Percentiles rank a stretch among this genome's conserved stretches.
Conservation (phyloP, 2,888 invertebrate species). For the Macrophya annulata region DNA sequence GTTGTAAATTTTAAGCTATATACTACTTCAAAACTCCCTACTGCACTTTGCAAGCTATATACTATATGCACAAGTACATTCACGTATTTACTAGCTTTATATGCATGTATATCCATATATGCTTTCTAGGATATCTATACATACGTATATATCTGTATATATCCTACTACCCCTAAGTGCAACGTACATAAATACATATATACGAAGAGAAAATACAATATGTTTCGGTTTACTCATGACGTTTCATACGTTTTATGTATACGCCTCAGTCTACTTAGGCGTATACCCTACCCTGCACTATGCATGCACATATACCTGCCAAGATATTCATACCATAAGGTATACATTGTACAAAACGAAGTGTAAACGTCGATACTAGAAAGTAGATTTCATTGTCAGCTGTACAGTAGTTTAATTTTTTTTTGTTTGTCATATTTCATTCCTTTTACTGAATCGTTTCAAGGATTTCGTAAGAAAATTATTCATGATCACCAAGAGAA, state of each 20-base stretch:
- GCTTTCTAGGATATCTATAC: not conserved
- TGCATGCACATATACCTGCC: not conserved
- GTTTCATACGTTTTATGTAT: constrained; percentile 31
- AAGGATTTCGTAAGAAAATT: too few species aligned
- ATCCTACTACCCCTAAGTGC: not conserved
- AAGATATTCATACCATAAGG: not conserved
- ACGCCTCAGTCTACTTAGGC: not conserved
- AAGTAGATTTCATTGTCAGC: not conserved
- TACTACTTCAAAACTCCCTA: constrained; percentile 6
- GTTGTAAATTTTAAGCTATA: constrained; percentile 15
- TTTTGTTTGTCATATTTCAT: not conserved
- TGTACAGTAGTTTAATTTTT: not conserved
- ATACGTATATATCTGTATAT: too few species aligned
- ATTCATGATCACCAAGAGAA: too few species aligned
- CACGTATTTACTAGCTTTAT: constrained; percentile 1
- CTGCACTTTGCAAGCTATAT: constrained; percentile 22
- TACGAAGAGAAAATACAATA: not conserved
- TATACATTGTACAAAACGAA: not conserved
- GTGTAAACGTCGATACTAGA: not conserved
- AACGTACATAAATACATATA: not conserved
- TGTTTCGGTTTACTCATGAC: constrained; percentile 20
- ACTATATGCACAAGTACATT: too few species aligned
- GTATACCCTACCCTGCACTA: not conserved
- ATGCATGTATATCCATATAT: not conserved
- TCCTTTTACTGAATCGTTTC: not conserved